Percentiles rank a stretch among this genome's conserved stretches.
phyloP scores from a whole-genome alignment of 1,140 invertebrate species.

The Batillaria attramentaria region DNA sequence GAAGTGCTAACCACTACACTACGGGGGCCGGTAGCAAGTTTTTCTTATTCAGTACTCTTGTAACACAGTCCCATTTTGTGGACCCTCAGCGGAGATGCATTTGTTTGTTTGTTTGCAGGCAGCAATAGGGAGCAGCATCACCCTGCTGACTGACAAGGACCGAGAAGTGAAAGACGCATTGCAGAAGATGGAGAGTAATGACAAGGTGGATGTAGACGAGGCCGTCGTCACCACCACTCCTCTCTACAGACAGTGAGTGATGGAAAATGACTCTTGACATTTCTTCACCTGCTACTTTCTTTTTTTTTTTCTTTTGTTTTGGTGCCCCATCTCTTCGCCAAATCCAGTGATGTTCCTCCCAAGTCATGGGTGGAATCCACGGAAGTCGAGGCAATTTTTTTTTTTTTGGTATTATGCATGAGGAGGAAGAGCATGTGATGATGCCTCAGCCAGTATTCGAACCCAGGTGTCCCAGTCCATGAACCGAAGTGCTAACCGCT shows the following conservation, averaged over 20 bases:
- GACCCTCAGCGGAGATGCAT: background rate
- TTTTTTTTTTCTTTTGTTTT: background rate
- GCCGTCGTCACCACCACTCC: constrained; percentile 97
- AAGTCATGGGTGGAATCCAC: no score
- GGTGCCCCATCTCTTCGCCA: background rate
- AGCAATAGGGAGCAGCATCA: constrained; percentile 89
- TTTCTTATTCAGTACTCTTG: no score
- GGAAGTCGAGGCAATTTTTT: no score
- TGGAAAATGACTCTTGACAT: background rate
- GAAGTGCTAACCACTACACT: no score
- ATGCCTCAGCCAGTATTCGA: no score
- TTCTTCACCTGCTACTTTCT: background rate
- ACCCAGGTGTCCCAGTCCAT: no score
- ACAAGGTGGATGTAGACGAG: constrained; percentile 91
- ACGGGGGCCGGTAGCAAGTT: no score
- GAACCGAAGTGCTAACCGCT: no score
- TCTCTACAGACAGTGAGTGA: constrained; percentile 88
- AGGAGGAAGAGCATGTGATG: no score
- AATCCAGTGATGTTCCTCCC: no score
- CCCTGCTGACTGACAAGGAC: constrained; percentile 87
- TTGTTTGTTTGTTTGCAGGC: constrained; percentile 67
- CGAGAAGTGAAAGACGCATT: constrained; percentile 88
- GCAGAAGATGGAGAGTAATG: constrained; percentile 82
- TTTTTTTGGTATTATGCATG: no score
- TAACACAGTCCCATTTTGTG: no score